Evolutionary conservation across 2,888 invertebrate genomes (phyloP), one percentile per base, ranked within the genome.

Genomic region (Malthinus flaveolus): DNA sequence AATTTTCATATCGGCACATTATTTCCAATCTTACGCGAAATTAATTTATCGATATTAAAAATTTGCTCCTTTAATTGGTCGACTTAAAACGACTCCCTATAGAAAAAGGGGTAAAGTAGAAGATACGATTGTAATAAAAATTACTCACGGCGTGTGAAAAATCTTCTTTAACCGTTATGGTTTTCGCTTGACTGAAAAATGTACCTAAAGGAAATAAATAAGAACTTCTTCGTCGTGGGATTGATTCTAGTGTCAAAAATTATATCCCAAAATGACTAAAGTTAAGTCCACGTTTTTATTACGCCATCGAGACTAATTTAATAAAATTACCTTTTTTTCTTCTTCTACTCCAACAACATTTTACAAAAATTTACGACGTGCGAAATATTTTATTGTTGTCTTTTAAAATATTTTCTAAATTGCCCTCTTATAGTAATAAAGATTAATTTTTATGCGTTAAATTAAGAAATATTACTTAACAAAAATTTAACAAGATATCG

Each of bases 31-130:
- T 12, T 50, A 42, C 31, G 23, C 15, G 49, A 45, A 56, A 61
- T 61, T 61, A 61, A 78, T 78, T 78, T 77, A 77, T 76, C 73
- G 75, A 73, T 75, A 76, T 75, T 73, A 73, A 74, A 77, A 76
- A 75, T 73, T 73, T 71, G 67, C 70, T 68, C 71, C 68, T 73
- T 74, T 78, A 77, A 77, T 77, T 77, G 77, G 71, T 73, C 74
- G 74, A 71, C 71, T 73, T 74, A 74, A 74, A 77, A 77, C 75
- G 75, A 74, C 74, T 75, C 75, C 74, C 75, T 62, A 68, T 68
- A 69, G 73, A 61, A 60, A 66, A 68, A 66, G 70, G 67, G 69
- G 70, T 65, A 63, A 71, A 72, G 66, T 61, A 66, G 67, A 72
- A 73, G 73, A 68, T 74, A 74, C 69, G 72, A 69, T 69, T 64